Evolutionary conservation across 2,797 vertebrate genomes (phyloP).

Genomic region (Babyrousa celebensis): DNA sequence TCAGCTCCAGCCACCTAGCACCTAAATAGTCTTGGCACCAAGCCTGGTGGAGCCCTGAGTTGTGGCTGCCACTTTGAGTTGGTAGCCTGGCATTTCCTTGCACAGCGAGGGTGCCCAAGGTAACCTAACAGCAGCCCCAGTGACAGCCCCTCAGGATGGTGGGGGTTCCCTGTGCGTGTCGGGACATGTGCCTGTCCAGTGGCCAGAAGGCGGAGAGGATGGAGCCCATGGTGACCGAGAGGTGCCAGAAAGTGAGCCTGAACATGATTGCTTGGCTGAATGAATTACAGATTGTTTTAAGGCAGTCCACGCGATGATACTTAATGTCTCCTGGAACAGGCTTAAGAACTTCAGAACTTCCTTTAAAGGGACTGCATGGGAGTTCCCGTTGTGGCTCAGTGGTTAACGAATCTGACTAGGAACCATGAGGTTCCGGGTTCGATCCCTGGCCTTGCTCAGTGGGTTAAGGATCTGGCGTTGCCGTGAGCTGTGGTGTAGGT

Average conservation of each 20-base stretch:
- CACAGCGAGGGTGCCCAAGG: not conserved
- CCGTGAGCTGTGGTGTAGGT: too few relatives aligned
- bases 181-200: not conserved
- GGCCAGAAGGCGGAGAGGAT: not conserved
- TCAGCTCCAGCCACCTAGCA: not conserved
- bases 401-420: too few relatives aligned
- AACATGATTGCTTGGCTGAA: not conserved
- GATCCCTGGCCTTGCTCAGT: too few relatives aligned
- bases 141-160: not conserved
- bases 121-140: not conserved
- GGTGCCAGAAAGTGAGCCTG: not conserved
- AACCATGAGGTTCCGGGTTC: too few relatives aligned
- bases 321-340: not conserved
- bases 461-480: too few relatives aligned
- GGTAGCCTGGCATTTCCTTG: not conserved
- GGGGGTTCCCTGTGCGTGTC: not conserved
- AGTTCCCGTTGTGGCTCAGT: too few relatives aligned
- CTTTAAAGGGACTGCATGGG: not conserved
- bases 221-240: not conserved
- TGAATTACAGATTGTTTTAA: not conserved
- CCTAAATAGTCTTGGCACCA: not conserved
- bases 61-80: too few relatives aligned
- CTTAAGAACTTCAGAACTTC: not conserved
- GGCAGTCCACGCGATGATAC: not conserved
- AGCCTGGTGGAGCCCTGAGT: rapidly evolving